Evolutionary conservation across 35 echinoderm and acorn worm genomes (phyloP), one percentile per base, ranked within the genome.

Genomic region (Ophiothrix spiculata): DNA sequence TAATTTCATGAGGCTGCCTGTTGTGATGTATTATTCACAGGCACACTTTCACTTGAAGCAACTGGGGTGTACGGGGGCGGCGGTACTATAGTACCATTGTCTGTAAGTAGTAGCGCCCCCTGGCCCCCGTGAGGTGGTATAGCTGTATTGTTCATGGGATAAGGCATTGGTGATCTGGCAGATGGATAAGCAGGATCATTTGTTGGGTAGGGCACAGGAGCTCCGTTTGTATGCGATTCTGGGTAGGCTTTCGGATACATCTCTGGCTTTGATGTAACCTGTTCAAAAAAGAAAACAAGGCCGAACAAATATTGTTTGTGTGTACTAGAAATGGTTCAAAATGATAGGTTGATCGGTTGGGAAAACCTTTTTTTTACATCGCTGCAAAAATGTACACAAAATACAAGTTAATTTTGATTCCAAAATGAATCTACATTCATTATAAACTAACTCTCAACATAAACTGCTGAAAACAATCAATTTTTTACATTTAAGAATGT

Each of bases 171-270:
- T 6, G 42, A 19, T 49, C 42, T 19, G 19, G 42, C 6, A 10
- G 42, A 19, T 49, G 42, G 42, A 49, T 49, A 19, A 10, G 42
- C 42, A 10, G 42, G 42, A 19, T 49, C 42, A 49, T 19, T 49
- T 6, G 42, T 49, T 49, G 42, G 42, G 19, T 49, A 49, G 42
- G 42, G 42, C 19, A 49, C 42, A 10, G 42, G 6, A 10, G 42
- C 6, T 6, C 42, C 42, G 19, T 49, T 49, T 49, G 42, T 49
- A 19, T 49, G 6, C 19, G 42, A 10, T 6, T 49, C 42, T 49
- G 6, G 42, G 42, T 49, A 49, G 19, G 80, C 32, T 45, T 82
- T 82, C 12, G 80, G 80, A 41, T 82, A 82, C 38, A 82, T n/a
- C 23, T 82, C n/a, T 3, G 80, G 80, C 32, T 82, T 82, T 32